Conservation (phyloP, 2,888 invertebrate species). For the Craniophora ligustri region DNA sequence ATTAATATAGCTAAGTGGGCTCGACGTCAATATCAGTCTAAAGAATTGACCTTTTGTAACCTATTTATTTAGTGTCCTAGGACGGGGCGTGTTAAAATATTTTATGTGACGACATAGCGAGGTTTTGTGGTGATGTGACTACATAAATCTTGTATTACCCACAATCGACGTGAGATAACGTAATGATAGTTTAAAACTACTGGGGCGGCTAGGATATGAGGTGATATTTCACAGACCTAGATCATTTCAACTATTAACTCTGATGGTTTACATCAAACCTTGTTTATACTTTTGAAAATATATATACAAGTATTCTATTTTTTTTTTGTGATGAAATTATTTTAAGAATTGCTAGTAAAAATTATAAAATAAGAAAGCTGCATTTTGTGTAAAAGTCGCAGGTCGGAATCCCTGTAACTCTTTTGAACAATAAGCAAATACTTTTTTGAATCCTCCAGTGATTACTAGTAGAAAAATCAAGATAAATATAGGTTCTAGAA, state of each 20-base stretch:
- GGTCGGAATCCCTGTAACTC: no score
- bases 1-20: no score
- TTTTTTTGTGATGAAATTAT: no score
- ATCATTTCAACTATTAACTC: neutral
- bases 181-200: slow-evolving; percentile 38
- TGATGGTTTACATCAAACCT: neutral
- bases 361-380: no score
- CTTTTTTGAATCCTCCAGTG: no score
- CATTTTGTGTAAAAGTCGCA: no score
- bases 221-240: slow-evolving; percentile 2
- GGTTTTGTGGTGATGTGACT: slow-evolving; percentile 48
- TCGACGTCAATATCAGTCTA: neutral
- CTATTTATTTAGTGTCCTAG: neutral
- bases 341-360: no score
- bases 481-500: no score
- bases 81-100: slow-evolving; percentile 35
- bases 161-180: slow-evolving; percentile 53
- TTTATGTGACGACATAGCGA: slow-evolving; percentile 37
- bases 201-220: neutral
- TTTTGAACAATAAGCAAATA: no score
- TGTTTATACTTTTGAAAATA: no score
- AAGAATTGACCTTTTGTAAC: slow-evolving; percentile 5
- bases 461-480: no score
- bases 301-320: no score
- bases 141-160: slow-evolving; percentile 59